Evolutionary conservation across 2,113 vertebrate genomes (phyloP).

Genomic region (Potamarius usumacintae): DNA sequence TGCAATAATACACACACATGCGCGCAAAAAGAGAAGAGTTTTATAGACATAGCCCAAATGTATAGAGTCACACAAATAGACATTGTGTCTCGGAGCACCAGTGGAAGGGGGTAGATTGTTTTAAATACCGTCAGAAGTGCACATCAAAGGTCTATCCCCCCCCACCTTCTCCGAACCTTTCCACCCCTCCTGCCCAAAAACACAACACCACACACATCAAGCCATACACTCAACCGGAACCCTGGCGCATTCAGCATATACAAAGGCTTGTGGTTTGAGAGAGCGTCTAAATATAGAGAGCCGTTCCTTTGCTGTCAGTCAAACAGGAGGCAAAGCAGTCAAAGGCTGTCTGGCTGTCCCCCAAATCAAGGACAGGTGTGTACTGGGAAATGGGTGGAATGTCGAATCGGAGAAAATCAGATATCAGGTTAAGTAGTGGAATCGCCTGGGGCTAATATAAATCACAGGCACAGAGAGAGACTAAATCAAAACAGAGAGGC

Average conservation of each 20-base stretch:
- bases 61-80: constrained; percentile 22
- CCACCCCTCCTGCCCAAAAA: constrained; percentile 46
- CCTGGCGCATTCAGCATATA: constrained; percentile 55
- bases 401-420: constrained; percentile 13
- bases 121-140: constrained; percentile 63
- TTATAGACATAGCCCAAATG: background rate
- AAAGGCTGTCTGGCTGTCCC: constrained; percentile 18
- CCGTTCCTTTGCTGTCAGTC: constrained; percentile 68
- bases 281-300: constrained; percentile 69
- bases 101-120: constrained; percentile 48
- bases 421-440: background rate
- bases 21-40: background rate
- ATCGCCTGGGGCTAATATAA: background rate
- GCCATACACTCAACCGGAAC: constrained; percentile 55
- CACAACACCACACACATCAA: constrained; percentile 59
- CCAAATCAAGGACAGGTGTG: constrained; percentile 30
- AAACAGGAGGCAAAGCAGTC: constrained; percentile 54
- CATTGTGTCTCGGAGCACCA: constrained; percentile 16
- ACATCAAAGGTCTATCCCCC: constrained; percentile 63
- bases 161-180: constrained; percentile 56
- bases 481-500: constrained; percentile 51
- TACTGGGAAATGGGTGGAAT: constrained; percentile 20
- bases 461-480: background rate
- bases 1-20: constrained; percentile 64
- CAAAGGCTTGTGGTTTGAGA: constrained; percentile 62